Conservation (phyloP, 2,797 vertebrate genomes). For the Dicrostonyx torquatus region DNA sequence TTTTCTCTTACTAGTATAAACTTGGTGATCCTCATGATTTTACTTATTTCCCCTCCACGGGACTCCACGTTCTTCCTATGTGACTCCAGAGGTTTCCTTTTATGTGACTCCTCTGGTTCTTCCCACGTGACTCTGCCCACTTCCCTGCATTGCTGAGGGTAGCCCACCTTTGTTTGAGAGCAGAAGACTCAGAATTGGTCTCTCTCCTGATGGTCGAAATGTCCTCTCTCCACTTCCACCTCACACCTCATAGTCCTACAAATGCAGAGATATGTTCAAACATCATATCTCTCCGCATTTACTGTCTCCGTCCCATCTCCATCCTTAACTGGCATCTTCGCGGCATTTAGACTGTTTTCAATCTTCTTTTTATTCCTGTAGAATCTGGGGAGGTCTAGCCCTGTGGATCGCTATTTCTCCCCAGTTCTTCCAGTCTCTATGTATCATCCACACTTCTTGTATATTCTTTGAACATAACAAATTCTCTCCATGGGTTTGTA, state of each 20-base stretch:
- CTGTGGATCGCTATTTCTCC: background rate
- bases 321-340: background rate
- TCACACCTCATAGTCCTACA: background rate
- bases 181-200: background rate
- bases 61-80: background rate
- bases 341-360: background rate
- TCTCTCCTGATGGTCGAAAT: background rate
- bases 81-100: background rate
- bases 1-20: background rate
- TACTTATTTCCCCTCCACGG: background rate
- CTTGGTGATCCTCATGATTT: background rate
- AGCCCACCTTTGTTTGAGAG: background rate
- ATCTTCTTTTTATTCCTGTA: background rate
- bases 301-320: accelerated
- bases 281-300: background rate
- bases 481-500: background rate
- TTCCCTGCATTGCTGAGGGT: background rate
- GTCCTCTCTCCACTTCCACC: accelerated
- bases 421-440: background rate
- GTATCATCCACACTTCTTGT: background rate
- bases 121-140: background rate
- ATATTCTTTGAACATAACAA: background rate
- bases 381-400: background rate
- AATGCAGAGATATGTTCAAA: background rate
- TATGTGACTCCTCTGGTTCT: background rate